phyloP scores from a whole-genome alignment of 2,888 invertebrate species.

The Amphipoea oculea region DNA sequence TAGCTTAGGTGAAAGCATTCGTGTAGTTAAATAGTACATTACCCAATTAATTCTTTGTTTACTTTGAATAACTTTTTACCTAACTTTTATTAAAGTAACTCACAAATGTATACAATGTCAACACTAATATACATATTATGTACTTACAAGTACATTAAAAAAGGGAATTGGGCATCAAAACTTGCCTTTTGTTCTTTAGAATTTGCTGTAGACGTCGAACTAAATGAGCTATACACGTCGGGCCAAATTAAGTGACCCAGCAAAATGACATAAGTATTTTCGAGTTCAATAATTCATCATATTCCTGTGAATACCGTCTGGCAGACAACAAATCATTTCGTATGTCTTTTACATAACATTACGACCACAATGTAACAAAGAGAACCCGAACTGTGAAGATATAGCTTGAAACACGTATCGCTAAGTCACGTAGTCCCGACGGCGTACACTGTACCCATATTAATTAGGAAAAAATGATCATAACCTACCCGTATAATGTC shows the following conservation, averaged over 20 bases:
- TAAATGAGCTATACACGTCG: constrained; percentile 1
- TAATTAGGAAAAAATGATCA: constrained; percentile 61
- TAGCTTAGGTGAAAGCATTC: constrained; percentile 44
- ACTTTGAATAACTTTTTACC: background rate
- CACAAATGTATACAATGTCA: background rate
- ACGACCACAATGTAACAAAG: constrained; percentile 52
- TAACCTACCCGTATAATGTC: constrained; percentile 66
- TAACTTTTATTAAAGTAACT: background rate
- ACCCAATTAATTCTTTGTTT: constrained; percentile 29
- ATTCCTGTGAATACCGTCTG: constrained; percentile 44
- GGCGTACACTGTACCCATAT: constrained; percentile 53
- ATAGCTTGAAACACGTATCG: constrained; percentile 45
- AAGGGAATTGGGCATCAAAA: background rate
- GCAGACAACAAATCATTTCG: constrained; percentile 49
- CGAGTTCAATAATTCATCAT: constrained; percentile 41
- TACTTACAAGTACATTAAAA: background rate
- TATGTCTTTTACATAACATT: constrained; percentile 60
- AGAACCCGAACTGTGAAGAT: constrained; percentile 48
- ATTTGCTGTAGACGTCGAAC: background rate
- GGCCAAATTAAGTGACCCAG: constrained; percentile 21
- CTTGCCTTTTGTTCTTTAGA: background rate
- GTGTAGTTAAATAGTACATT: constrained; percentile 21
- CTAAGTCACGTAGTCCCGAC: constrained; percentile 50
- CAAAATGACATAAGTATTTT: constrained; percentile 29
- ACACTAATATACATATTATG: background rate